Percentiles rank a stretch among this genome's conserved stretches.
These are phyloP conservation scores for Champsocephalus gunnari DNA, from an alignment of 2,797 vertebrate species.

Conservation along the genomic window DNA sequence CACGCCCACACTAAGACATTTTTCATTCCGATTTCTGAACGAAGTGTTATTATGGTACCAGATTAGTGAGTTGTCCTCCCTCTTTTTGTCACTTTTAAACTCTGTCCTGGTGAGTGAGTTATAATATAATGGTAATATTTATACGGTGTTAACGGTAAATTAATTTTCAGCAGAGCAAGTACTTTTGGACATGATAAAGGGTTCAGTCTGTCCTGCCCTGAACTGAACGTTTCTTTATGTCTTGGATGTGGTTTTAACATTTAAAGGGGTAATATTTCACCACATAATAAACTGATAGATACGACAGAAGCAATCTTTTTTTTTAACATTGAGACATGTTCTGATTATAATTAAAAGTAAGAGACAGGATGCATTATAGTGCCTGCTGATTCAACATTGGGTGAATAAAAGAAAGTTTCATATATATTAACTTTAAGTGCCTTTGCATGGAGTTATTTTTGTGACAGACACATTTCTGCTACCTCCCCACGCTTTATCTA, in stretches of 20 bases:
- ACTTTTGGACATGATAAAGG: constrained; percentile 13
- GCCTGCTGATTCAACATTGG: constrained; percentile 57
- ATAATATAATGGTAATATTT: constrained; percentile 23
- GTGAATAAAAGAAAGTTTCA: constrained; percentile 65
- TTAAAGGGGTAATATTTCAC: constrained; percentile 7
- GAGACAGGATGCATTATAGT: constrained; percentile 46
- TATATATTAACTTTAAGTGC: constrained; percentile 73
- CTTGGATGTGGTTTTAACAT: constrained; percentile 14
- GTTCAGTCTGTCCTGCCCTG: neutral
- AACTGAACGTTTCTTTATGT: constrained; percentile 1
- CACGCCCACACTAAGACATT: neutral
- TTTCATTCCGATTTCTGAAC: constrained; percentile 12
- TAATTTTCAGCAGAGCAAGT: constrained; percentile 25
- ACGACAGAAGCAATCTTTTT: constrained; percentile 13
- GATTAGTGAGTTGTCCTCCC: constrained; percentile 1
- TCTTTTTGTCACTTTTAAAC: constrained; percentile 15
- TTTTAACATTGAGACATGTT: constrained; percentile 27
- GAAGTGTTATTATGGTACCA: neutral
- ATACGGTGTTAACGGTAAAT: constrained; percentile 24
- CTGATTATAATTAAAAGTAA: constrained; percentile 51
- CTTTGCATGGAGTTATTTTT: constrained; percentile 69
- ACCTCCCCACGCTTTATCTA: constrained; percentile 75
- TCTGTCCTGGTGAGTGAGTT: constrained; percentile 13
- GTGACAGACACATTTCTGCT: constrained; percentile 74
- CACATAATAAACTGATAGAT: constrained; percentile 28